phyloP scores from a whole-genome alignment of 2,113 vertebrate species.

The Ardeotis arabs region DNA sequence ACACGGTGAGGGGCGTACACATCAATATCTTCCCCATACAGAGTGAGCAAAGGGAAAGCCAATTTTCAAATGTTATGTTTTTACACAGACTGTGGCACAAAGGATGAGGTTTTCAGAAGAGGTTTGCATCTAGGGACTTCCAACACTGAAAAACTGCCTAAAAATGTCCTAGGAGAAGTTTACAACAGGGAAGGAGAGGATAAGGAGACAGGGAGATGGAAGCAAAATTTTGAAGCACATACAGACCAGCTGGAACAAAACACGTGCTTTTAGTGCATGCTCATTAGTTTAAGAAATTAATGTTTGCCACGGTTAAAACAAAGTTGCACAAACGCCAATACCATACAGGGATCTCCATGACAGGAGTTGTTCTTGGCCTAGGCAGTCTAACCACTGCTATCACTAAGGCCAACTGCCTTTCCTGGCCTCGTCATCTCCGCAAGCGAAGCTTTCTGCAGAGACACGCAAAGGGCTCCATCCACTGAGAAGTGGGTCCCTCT shows the following conservation, averaged over 20 bases:
- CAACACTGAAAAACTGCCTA: not conserved
- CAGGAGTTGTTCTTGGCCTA: not conserved
- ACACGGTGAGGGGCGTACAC: not conserved
- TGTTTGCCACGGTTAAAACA: not conserved
- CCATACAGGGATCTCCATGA: not conserved
- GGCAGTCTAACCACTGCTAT: not conserved
- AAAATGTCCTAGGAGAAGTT: not conserved
- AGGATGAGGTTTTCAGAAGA: not conserved
- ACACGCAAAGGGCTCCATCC: not conserved
- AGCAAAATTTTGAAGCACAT: not conserved
- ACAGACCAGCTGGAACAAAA: not conserved
- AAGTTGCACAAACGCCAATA: fast-evolving
- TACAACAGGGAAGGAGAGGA: not conserved
- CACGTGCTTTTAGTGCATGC: not conserved
- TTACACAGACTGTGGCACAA: not conserved
- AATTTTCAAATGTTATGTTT: not conserved
- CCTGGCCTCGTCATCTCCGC: not conserved
- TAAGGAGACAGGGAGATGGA: not conserved
- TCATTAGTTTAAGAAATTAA: not conserved
- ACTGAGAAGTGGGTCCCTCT: not conserved
- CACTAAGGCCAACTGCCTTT: not conserved
- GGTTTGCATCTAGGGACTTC: not conserved
- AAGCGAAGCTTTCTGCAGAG: not conserved
- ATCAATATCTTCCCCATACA: not conserved
- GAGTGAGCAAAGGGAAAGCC: not conserved